A percentile compares a stretch with the other conserved stretches of the same genome.
Conservation (phyloP, 2,888 invertebrate genomes). For the Eilema griseolum region DNA sequence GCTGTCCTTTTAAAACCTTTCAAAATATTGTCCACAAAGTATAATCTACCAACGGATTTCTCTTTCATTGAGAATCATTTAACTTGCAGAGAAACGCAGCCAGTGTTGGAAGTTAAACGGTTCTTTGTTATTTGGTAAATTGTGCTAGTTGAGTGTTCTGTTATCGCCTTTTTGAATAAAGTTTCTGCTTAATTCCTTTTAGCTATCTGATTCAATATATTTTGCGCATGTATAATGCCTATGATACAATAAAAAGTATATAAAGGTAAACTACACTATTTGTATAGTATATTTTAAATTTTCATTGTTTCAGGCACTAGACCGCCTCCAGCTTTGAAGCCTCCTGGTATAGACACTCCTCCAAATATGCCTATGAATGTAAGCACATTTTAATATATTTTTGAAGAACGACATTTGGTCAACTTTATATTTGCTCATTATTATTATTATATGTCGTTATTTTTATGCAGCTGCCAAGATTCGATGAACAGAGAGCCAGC, state of each 20-base stretch:
- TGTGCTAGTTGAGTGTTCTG: background rate
- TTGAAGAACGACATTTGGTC: background rate
- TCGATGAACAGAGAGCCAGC: constrained; percentile 89
- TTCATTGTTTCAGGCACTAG: constrained; percentile 69
- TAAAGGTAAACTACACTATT: background rate
- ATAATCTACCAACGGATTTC: background rate
- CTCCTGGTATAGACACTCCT: constrained; percentile 78
- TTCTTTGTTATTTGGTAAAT: background rate
- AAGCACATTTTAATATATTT: constrained; percentile 43
- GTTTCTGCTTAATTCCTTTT: background rate
- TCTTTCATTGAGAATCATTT: background rate
- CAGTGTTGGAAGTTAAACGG: background rate
- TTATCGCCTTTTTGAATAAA: background rate
- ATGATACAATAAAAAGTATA: background rate
- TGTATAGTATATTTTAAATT: constrained; percentile 11
- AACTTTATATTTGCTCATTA: background rate
- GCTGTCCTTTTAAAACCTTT: background rate
- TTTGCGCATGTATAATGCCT: background rate
- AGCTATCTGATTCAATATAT: background rate
- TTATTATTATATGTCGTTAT: background rate
- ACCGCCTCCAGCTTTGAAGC: constrained; percentile 70
- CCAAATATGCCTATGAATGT: constrained; percentile 68
- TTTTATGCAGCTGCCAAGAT: constrained; percentile 66
- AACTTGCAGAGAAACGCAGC: background rate
- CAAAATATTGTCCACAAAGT: background rate